These are phyloP conservation scores for Karalla daura DNA, from an alignment of 2,797 vertebrate species.

Conservation along the genomic window DNA sequence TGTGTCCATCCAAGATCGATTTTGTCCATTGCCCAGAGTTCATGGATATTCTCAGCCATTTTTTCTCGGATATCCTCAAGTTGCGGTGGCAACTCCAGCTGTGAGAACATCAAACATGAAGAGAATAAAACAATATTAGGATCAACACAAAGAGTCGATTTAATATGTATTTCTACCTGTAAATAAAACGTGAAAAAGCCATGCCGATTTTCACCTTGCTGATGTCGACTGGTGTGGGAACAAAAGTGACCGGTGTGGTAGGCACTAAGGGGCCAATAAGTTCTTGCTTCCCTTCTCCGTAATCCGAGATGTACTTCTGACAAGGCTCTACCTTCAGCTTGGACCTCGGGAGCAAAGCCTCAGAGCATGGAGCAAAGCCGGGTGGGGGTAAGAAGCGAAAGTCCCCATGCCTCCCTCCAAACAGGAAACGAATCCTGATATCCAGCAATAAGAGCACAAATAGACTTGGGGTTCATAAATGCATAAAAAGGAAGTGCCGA, in stretches of 20 bases:
- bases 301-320: conserved; percentile 87
- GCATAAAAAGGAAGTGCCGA: neutral
- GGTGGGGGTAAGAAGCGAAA: conserved; percentile 95
- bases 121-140: neutral
- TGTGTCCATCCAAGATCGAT: conserved; percentile 94
- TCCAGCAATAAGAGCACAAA: conserved; percentile 5
- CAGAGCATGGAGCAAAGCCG: conserved; percentile 91
- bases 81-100: conserved; percentile 91
- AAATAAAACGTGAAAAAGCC: no score
- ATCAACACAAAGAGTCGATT: neutral
- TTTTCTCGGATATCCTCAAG: conserved; percentile 92
- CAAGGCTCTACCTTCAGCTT: conserved; percentile 90
- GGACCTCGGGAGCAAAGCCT: conserved; percentile 90
- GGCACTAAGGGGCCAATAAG: conserved; percentile 88
- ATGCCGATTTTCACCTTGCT: conserved; percentile 84
- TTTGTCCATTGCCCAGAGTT: conserved; percentile 94
- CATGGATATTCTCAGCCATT: conserved; percentile 94
- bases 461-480: neutral
- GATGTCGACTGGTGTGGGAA: conserved; percentile 89
- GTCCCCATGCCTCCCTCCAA: conserved; percentile 93
- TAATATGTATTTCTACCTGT: neutral
- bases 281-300: conserved; percentile 79
- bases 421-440: conserved; percentile 90
- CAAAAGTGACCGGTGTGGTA: conserved; percentile 88
- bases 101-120: conserved; percentile 9